Conservation (phyloP, 2,888 invertebrate genomes). For the Ophioninae sp. region DNA sequence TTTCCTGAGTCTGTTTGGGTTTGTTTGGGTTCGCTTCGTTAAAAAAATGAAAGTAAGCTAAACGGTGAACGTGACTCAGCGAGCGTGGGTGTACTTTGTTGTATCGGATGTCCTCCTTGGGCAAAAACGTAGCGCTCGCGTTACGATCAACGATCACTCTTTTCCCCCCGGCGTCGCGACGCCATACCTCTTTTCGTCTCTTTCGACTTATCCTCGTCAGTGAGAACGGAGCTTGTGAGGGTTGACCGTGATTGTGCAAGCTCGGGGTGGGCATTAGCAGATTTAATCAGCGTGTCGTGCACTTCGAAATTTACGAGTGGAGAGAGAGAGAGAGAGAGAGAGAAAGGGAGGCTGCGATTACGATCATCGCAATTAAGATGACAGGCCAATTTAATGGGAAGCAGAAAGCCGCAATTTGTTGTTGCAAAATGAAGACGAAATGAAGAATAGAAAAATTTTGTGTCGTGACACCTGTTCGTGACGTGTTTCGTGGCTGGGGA, state of each 20-base stretch:
- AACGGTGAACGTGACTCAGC: constrained; percentile 46
- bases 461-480: neutral
- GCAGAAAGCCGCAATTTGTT: neutral
- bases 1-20: too few relatives aligned
- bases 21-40: too few relatives aligned
- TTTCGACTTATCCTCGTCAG: too few relatives aligned
- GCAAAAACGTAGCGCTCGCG: constrained; percentile 38
- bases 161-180: neutral
- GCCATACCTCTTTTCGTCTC: neutral
- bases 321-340: neutral
- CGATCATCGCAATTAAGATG: neutral
- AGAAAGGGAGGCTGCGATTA: constrained; percentile 14
- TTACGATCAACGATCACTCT: constrained; percentile 16
- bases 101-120: constrained; percentile 60
- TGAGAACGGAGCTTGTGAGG: neutral
- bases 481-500: neutral
- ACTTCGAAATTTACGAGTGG: constrained; percentile 1
- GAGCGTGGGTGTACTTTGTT: constrained; percentile 30
- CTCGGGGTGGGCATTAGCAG: constrained; percentile 4
- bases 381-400: constrained; percentile 1
- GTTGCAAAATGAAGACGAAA: neutral
- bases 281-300: constrained; percentile 27
- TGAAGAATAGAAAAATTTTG: neutral
- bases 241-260: constrained; percentile 51
- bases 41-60: constrained; percentile 7